These are phyloP conservation scores for Campaea margaritaria DNA, from an alignment of 2,888 invertebrate genomes.

Conservation along the genomic window DNA sequence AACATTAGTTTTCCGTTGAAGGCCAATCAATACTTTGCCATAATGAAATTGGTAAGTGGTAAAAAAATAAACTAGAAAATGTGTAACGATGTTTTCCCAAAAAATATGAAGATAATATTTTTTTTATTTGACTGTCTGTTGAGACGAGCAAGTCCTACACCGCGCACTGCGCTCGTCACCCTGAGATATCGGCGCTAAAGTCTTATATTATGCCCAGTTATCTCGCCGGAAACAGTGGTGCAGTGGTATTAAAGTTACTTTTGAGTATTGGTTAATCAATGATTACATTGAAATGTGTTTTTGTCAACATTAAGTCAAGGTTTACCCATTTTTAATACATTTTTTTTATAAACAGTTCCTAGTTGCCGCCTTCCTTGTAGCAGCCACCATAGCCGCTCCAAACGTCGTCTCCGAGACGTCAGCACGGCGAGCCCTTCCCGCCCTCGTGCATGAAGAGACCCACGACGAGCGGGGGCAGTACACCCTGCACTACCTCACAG, in stretches of 20 bases:
- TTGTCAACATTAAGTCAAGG: too few relatives aligned
- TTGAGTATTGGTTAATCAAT: too few relatives aligned
- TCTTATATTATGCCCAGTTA: too few relatives aligned
- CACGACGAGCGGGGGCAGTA: conserved; percentile 64
- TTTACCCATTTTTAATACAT: conserved; percentile 1
- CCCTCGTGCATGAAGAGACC: conserved; percentile 57
- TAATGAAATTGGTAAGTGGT: conserved; percentile 60
- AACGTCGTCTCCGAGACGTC: conserved; percentile 35
- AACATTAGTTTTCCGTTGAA: conserved; percentile 22
- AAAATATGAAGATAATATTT: too few relatives aligned
- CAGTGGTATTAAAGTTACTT: too few relatives aligned
- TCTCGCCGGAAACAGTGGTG: too few relatives aligned
- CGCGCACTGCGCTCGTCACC: too few relatives aligned
- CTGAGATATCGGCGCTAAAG: too few relatives aligned
- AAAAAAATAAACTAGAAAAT: too few relatives aligned
- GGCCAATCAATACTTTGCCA: conserved; percentile 15
- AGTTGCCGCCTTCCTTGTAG: conserved; percentile 48
- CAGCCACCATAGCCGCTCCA: conserved; percentile 41
- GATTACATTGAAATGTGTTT: too few relatives aligned
- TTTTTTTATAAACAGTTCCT: conserved; percentile 48
- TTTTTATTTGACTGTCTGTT: too few relatives aligned
- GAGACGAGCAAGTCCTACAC: too few relatives aligned
- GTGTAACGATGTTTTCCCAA: background rate
- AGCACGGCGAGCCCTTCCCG: conserved; percentile 51
- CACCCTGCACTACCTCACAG: conserved; percentile 63